These are phyloP conservation scores for Brenthis hecate DNA, from an alignment of 2,888 invertebrate species.

Conservation along the genomic window DNA sequence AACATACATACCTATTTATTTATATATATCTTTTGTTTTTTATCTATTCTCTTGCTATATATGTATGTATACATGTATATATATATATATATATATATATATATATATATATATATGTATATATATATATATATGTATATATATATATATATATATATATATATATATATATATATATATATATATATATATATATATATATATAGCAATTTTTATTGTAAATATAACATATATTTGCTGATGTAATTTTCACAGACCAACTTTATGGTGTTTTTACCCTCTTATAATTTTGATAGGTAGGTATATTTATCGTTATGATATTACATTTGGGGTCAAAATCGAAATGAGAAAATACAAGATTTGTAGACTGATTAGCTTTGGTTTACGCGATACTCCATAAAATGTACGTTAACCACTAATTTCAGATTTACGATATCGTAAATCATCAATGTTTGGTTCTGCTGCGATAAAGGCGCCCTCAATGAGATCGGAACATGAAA, in stretches of 20 bases:
- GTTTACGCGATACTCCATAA: conserved; percentile 60
- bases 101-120: no score
- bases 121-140: no score
- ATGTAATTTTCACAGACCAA: neutral
- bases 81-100: no score
- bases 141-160: no score
- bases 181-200: no score
- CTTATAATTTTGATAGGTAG: neutral
- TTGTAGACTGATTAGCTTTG: conserved; percentile 66
- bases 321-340: conserved; percentile 43
- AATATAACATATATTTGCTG: neutral
- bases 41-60: no score
- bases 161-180: no score
- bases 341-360: conserved; percentile 55
- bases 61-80: no score
- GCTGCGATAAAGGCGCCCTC: conserved; percentile 52
- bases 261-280: no score
- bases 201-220: neutral
- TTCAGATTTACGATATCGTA: conserved; percentile 69
- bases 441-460: conserved; percentile 62
- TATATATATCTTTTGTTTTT: no score
- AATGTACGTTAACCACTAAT: conserved; percentile 63
- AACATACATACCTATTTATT: neutral
- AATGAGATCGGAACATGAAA: conserved; percentile 26
- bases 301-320: neutral